phyloP scores from a whole-genome alignment of 2,888 invertebrate species.

The Dicranocentrus wangi region DNA sequence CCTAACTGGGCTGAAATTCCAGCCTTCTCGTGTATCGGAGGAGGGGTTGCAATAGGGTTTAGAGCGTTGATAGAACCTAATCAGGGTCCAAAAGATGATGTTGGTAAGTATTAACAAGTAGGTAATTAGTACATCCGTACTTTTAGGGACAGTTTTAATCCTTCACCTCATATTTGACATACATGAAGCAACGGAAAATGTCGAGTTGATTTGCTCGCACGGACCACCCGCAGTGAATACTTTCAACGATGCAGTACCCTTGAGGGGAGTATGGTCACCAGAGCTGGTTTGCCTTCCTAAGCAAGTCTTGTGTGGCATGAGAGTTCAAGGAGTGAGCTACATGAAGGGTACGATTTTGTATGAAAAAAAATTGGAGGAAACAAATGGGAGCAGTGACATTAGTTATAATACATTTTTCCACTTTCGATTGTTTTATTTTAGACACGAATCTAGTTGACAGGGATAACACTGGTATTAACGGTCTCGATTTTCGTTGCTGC shows the following conservation, averaged over 20 bases:
- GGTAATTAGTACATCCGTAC: no score
- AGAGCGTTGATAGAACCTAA: constrained; percentile 28
- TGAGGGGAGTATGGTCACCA: constrained; percentile 32
- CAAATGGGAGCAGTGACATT: not conserved
- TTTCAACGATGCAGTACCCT: constrained; percentile 8
- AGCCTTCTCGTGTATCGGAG: not conserved
- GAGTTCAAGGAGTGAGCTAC: constrained; percentile 41
- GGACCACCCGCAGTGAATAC: constrained; percentile 34
- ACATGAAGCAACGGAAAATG: constrained; percentile 44
- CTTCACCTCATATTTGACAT: not conserved
- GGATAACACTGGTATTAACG: constrained; percentile 56
- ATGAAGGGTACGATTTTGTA: constrained; percentile 16
- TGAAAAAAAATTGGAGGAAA: not conserved
- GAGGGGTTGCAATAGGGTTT: constrained; percentile 43
- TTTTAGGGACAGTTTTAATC: no score
- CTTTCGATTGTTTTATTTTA: constrained; percentile 6
- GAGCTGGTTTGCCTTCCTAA: constrained; percentile 33
- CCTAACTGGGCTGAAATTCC: not conserved
- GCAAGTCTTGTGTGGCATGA: constrained; percentile 58
- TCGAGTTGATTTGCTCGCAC: constrained; percentile 55
- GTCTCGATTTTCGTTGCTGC: constrained; percentile 57
- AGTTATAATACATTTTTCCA: not conserved
- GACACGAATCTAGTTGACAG: constrained; percentile 7
- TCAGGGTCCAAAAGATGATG: constrained; percentile 42
- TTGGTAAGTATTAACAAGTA: constrained; percentile 17